Base-by-base conservation (phyloP, 2,113 vertebrate species). In the Mungos mungo region DNA sequence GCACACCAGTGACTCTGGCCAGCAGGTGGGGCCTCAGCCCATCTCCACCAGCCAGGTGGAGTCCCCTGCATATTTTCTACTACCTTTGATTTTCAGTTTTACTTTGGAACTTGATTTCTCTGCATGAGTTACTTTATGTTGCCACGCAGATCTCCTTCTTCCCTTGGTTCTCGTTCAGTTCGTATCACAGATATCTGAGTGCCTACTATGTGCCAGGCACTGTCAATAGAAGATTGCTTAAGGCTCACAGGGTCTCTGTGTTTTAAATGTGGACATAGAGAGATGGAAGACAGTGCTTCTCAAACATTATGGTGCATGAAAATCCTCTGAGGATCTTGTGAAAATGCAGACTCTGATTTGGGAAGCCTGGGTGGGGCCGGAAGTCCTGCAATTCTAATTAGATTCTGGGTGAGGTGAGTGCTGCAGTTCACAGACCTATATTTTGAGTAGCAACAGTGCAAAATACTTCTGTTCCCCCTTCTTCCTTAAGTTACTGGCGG, bases 1-100 rank as follows among this genome's bases (percentile, higher is more conserved):
- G 29, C 86, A 83, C 38, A 31, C 25, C 79, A 50, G 38, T 0
- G 4, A 41, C 80, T 97, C 57, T 35, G 66, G 84, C 96, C 97
- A 96, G 96, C 45, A 97, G 97, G 47, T 92, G 95, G 95, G 97
- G 92, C 90, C 97, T 38, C 95, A 96, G 89, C 63, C 60, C 91
- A 69, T 76, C 52, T 41, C 71, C 86, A 69, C 52, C 12, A n/a
- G 66, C 63, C 84, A 69, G 18, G 60, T 76, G 68, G 31, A 3
- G 25, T 38, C 87, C 68, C 31, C 54, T 25, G 11, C 57, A 14
- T 68, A 11, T 54, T 63, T 93, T 33, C 68, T 65, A 45, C 18
- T 66, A 35, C 85, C 5, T 93, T 57, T 74, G 38, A 72, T 90
- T 96, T 84, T 86, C 31, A 31, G 68, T 91, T 91, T 92, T 21